Percentiles rank a stretch among this genome's conserved stretches.
Evolutionary conservation across 1,140 invertebrate species (phyloP).

Genomic region (Drosophila mojavensis): DNA sequence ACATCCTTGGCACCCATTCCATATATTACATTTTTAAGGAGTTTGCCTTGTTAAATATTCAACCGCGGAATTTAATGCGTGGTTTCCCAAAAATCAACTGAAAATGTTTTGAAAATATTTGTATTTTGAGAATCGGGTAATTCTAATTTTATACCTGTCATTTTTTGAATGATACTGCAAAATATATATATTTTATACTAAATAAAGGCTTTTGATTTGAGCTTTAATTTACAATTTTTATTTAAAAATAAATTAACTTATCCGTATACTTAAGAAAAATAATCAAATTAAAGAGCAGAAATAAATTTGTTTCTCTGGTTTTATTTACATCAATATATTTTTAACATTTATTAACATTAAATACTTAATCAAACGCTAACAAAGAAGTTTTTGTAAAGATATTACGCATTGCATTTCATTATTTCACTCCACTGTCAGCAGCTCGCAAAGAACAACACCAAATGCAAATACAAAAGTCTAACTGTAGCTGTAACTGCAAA

Average conservation of each 20-base stretch:
- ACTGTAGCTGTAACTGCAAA: conserved; percentile 9
- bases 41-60: conserved; percentile 73
- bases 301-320: no score
- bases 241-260: no score
- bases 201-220: background rate
- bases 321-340: no score
- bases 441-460: conserved; percentile 10
- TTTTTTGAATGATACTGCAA: background rate
- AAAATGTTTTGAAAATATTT: conserved; percentile 4
- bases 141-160: no score
- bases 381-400: conserved; percentile 14
- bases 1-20: conserved; percentile 35
- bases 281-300: no score
- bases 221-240: no score
- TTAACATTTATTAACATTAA: no score
- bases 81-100: conserved; percentile 13
- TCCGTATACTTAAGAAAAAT: no score
- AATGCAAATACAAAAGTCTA: conserved; percentile 12
- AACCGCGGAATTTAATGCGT: conserved; percentile 55
- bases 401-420: conserved; percentile 15
- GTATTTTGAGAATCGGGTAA: conserved; percentile 3
- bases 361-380: background rate
- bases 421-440: conserved; percentile 6
- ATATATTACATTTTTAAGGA: conserved; percentile 41
- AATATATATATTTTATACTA: background rate